Conservation (phyloP, 2,888 invertebrate genomes). For the Nycteola revayana region DNA sequence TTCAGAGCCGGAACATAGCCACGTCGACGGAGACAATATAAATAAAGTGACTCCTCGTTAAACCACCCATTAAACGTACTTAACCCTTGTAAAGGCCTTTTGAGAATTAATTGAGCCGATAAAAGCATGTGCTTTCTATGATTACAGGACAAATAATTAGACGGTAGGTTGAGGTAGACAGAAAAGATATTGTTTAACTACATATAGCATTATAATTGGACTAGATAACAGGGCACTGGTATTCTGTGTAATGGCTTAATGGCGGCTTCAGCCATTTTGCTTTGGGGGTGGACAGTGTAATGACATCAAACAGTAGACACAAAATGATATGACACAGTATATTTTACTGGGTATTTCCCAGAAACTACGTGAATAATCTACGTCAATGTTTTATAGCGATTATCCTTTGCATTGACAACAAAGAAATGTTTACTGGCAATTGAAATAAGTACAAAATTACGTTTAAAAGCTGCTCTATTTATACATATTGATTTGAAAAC, state of each 20-base stretch:
- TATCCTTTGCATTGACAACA: no score
- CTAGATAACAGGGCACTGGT: constrained; percentile 48
- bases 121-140: constrained; percentile 28
- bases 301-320: constrained; percentile 41
- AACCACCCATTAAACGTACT: constrained; percentile 54
- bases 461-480: constrained; percentile 2
- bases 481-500: no score
- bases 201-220: constrained; percentile 38
- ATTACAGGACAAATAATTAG: constrained; percentile 30
- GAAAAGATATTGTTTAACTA: constrained; percentile 28
- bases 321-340: constrained; percentile 40
- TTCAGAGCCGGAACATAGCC: constrained; percentile 26
- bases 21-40: constrained; percentile 49
- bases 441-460: no score
- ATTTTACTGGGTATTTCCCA: constrained; percentile 40
- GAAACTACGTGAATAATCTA: constrained; percentile 18
- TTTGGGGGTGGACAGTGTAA: constrained; percentile 44
- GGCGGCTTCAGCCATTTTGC: constrained; percentile 37
- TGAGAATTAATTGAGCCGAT: constrained; percentile 40
- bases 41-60: constrained; percentile 62
- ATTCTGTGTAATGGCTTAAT: constrained; percentile 52
- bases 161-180: constrained; percentile 21
- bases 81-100: constrained; percentile 46
- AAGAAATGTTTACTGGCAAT: no score
- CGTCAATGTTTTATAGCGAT: constrained; percentile 26